phyloP scores from a whole-genome alignment of 2,797 vertebrate species.

The Nannoperca obscura region DNA sequence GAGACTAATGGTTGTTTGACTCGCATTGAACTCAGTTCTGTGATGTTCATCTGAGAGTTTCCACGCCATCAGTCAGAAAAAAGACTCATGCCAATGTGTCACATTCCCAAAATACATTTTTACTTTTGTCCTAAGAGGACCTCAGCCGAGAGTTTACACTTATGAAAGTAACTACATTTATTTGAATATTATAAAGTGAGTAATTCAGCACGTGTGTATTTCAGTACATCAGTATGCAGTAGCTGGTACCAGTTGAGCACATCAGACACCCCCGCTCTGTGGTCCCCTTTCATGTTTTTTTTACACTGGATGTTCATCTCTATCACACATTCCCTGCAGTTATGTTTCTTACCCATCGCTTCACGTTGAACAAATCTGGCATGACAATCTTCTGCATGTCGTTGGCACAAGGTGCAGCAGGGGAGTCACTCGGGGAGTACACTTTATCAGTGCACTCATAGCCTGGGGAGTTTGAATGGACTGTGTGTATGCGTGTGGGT shows the following conservation, averaged over 20 bases:
- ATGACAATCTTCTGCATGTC: constrained; percentile 71
- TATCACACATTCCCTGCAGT: constrained; percentile 68
- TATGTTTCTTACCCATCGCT: constrained; percentile 65
- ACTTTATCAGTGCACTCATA: constrained; percentile 63
- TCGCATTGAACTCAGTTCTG: constrained; percentile 41
- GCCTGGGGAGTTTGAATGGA: constrained; percentile 53
- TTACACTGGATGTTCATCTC: constrained; percentile 63
- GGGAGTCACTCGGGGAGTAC: constrained; percentile 50
- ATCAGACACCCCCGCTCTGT: constrained; percentile 37
- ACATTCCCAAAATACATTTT: constrained; percentile 38
- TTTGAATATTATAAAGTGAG: constrained; percentile 3
- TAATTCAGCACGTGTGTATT: constrained; percentile 15
- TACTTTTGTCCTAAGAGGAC: constrained; percentile 30
- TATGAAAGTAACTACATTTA: constrained; percentile 1
- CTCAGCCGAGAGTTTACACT: not conserved
- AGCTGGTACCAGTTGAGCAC: constrained; percentile 28
- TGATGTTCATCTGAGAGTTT: constrained; percentile 45
- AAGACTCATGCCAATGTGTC: constrained; percentile 36
- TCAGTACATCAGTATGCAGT: constrained; percentile 30
- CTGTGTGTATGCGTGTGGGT: constrained; percentile 6
- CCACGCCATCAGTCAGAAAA: constrained; percentile 31
- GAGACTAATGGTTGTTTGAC: constrained; percentile 57
- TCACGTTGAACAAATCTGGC: constrained; percentile 76
- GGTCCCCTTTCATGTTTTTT: constrained; percentile 57
- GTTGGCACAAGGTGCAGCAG: constrained; percentile 62